Base-by-base conservation (phyloP, 2,113 vertebrate species). In the Sinocyclocheilus grahami region DNA sequence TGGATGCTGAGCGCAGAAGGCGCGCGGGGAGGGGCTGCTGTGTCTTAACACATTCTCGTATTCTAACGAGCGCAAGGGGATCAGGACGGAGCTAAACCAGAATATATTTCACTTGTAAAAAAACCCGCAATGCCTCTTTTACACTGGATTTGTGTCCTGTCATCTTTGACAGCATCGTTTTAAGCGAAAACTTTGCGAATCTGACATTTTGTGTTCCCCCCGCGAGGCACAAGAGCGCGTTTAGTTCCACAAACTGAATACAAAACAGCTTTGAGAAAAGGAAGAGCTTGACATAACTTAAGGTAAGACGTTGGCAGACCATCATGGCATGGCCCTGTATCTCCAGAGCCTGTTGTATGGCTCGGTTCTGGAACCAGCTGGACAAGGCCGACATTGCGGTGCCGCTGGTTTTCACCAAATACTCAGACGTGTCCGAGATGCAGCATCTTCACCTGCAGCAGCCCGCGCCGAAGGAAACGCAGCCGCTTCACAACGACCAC, bases 291-390 rank as follows among this genome's bases (percentile, higher is more conserved):
- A 51, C 24, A 9, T 55, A 60, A 72, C 7, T 8, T 33, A 24
- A 62, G 51, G 55, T 60, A 10, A 77, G 78, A 24, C 16, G 55
- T n/a, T 62, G 5, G 14, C 8, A 82, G 48, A 71, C 55, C 65
- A 93, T 87, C 92, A 99, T 99, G 98, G 98, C 98, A 88, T 98
- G 98, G 98, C 98, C 97, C 86, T 99, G 97, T 90, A 99, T 99
- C 92, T 97, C 96, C 91, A 95, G 98, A 94, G 98, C 97, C 51
- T 99, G 98, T 95, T 99, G 97, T 95, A 97, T 99, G 91, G 96
- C 97, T 80, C 97, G 97, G 51, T 98, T 99, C 93, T 99, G 98
- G 98, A 98, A 96, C 92, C 97, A 99, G 94, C 93, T 99, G 92
- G 98, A 99, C 92, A 98, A 99, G 90, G 97, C 97, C 58, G 98